These are phyloP conservation scores for Cyrtorhinus lividipennis DNA, from an alignment of 1,140 invertebrate species.

Conservation along the genomic window DNA sequence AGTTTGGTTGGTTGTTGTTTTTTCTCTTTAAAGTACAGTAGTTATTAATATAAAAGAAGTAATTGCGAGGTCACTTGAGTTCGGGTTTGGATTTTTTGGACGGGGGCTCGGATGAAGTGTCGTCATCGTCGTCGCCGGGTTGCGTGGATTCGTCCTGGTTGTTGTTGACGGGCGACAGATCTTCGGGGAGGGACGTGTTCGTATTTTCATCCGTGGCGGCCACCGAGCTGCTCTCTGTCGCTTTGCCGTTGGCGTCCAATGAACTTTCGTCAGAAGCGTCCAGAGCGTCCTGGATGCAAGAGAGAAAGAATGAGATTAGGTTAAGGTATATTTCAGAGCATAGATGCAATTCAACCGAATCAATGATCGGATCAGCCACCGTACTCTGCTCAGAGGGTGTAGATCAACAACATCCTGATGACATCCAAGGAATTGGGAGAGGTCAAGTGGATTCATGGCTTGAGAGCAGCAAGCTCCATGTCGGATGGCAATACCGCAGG, in stretches of 20 bases:
- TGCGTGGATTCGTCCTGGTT: background rate
- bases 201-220: conserved; percentile 21
- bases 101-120: conserved; percentile 19
- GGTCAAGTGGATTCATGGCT: too few relatives aligned
- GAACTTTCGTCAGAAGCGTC: conserved; percentile 14
- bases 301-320: background rate
- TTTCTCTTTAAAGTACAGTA: background rate
- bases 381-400: too few relatives aligned
- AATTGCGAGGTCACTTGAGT: conserved; percentile 18
- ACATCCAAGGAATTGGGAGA: too few relatives aligned
- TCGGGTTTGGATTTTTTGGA: conserved; percentile 22
- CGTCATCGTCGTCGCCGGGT: conserved; percentile 2
- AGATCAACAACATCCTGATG: too few relatives aligned
- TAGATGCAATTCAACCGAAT: too few relatives aligned
- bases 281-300: conserved; percentile 13
- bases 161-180: conserved; percentile 15
- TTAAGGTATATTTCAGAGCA: too few relatives aligned
- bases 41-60: conserved; percentile 13
- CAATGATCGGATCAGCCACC: too few relatives aligned
- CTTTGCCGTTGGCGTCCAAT: conserved; percentile 20
- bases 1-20: background rate
- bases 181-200: conserved; percentile 20
- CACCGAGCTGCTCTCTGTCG: conserved; percentile 4
- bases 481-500: too few relatives aligned
- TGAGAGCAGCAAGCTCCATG: too few relatives aligned